These are phyloP conservation scores for Tetrax tetrax DNA, from an alignment of 2,113 vertebrate species.

Conservation along the genomic window DNA sequence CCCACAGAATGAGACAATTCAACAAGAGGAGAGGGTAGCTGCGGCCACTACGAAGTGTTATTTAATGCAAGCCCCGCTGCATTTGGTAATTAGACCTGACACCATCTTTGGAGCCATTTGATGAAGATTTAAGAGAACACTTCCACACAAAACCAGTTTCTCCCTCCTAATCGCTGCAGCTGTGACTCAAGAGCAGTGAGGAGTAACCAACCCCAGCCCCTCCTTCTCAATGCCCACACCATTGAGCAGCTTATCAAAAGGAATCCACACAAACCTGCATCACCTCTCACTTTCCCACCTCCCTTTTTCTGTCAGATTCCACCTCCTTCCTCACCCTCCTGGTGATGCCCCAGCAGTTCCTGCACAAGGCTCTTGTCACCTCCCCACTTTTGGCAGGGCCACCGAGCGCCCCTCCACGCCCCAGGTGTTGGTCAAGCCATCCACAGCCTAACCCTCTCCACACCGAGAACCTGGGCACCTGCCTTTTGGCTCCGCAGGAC, in stretches of 20 bases:
- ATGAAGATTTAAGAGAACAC: neutral
- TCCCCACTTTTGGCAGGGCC: neutral
- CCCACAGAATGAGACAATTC: neutral
- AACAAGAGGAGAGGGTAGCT: neutral
- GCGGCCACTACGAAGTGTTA: neutral
- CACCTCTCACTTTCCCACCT: neutral
- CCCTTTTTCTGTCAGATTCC: neutral
- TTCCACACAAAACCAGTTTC: neutral
- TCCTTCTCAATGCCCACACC: neutral
- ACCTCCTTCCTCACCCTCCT: neutral
- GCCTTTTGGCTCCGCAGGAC: neutral
- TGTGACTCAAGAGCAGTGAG: neutral
- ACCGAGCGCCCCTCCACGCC: rapidly evolving
- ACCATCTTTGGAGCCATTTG: neutral
- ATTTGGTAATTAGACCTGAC: neutral
- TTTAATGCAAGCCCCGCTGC: neutral
- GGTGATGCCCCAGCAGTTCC: neutral
- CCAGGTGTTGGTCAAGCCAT: neutral
- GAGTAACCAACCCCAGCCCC: neutral
- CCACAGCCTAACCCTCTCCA: neutral
- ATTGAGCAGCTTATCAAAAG: neutral
- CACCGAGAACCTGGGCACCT: neutral
- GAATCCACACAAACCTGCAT: rapidly evolving
- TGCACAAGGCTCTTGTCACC: neutral
- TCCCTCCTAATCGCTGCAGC: neutral